A percentile compares a stretch with the other conserved stretches of the same genome.
phyloP scores from a whole-genome alignment of 2,113 vertebrate species.

The Corapipo altera region DNA sequence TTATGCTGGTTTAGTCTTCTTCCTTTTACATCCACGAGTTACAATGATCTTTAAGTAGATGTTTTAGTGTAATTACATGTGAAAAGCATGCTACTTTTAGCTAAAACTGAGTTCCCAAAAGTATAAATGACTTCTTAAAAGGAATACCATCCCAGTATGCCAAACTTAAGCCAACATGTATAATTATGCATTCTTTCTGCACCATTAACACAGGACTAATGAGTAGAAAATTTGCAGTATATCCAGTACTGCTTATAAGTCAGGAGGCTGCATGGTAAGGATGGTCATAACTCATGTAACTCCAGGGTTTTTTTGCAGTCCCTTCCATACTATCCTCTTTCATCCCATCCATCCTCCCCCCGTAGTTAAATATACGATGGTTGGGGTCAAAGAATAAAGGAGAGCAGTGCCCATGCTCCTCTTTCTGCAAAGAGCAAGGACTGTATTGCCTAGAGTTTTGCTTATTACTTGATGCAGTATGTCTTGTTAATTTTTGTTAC shows the following conservation, averaged over 20 bases:
- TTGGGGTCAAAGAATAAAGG: no score
- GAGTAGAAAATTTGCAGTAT: neutral
- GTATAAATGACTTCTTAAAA: neutral
- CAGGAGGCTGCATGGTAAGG: neutral
- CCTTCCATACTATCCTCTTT: neutral
- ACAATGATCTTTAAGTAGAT: neutral
- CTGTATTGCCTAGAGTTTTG: neutral
- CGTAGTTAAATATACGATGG: neutral
- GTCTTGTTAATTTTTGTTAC: neutral
- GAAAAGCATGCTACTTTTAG: neutral
- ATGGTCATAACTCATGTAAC: neutral
- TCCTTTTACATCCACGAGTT: neutral
- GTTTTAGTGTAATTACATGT: neutral
- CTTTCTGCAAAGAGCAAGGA: neutral
- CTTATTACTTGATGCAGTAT: neutral
- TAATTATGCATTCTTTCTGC: neutral
- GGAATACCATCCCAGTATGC: neutral
- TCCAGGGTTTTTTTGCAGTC: neutral
- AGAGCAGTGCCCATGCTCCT: neutral
- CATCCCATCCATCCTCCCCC: no score
- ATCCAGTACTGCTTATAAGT: neutral
- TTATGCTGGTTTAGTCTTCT: neutral
- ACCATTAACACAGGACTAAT: neutral
- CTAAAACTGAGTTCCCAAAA: neutral
- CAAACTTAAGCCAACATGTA: neutral